Evolutionary conservation across 2,113 vertebrate genomes (phyloP), one percentile per base, ranked within the genome.

Genomic region (Formicarius rufipectus): DNA sequence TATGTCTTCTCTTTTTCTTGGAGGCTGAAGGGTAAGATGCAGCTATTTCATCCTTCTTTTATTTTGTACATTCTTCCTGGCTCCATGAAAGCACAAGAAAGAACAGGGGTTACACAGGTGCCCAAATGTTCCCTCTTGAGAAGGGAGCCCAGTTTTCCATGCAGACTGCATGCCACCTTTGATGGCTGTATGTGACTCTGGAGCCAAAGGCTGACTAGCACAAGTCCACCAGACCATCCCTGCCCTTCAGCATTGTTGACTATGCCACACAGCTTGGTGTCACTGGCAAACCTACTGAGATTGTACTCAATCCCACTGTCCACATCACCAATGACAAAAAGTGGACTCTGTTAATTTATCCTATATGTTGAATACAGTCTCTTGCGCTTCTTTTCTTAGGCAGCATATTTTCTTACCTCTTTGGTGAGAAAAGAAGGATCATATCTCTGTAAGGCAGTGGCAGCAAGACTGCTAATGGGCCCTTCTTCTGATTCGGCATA

Each of bases 361-460:
- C 22, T 66, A 72, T 50, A 31, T 40, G 21, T 88, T 84, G 67
- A 80, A 84, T 66, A 56, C 23, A 53, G 25, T 47, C 31, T 88
- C 76, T 71, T 37, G 14, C 30, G 19, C 27, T 52, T 73, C 25
- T 71, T 66, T 87, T 77, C 39, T 59, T 20, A 33, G 50, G 21
- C n/a, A 64, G 37, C 42, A 1, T n/a, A 40, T 82, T 79, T 83
- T 95, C 82, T 95, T 97, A 99, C 99, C 99, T 99, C 99, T 11
- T 97, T 93, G 6, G 98, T 99, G 86, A 99, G 98, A 89, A 99
- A 97, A 52, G 71, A 84, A 53, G 93, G 87, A 21, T 98, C 91
- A 0, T 99, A 99, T 99, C 99, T 98, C 98, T 99, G 99, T 79
- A 99, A 98, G 37, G 98, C 56, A 6, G 98, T 98, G 58, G 98